These are phyloP conservation scores for Tetraodon nigroviridis DNA, from an alignment of 2,113 vertebrate species.

Conservation along the genomic window DNA sequence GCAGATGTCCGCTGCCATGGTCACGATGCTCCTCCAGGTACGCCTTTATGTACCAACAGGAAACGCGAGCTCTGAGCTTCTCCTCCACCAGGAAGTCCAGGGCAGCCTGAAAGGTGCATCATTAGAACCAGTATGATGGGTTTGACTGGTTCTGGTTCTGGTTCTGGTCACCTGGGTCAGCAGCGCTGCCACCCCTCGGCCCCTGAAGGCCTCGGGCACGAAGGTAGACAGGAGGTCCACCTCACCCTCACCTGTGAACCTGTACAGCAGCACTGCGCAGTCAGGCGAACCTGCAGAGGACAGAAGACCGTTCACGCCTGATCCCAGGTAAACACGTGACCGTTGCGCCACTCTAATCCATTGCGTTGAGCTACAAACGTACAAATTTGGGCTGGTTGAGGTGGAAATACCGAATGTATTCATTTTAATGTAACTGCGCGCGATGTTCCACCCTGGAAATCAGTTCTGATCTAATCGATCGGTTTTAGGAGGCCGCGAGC, in stretches of 20 bases:
- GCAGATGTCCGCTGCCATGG: conserved; percentile 37
- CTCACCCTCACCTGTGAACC: conserved; percentile 44
- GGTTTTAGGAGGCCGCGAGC: conserved; percentile 15
- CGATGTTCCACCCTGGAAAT: too few species aligned
- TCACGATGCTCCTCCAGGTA: conserved; percentile 58
- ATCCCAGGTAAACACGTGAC: neutral
- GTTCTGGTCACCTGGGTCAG: conserved; percentile 58
- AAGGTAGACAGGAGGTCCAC: conserved; percentile 68
- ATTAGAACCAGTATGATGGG: neutral
- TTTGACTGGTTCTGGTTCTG: neutral
- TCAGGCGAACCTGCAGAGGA: conserved; percentile 26
- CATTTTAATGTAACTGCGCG: too few species aligned
- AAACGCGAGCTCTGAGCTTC: conserved; percentile 63
- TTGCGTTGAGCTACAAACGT: too few species aligned
- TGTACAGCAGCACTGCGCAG: conserved; percentile 59
- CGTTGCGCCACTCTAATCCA: too few species aligned
- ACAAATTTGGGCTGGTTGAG: too few species aligned
- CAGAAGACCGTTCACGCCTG: neutral
- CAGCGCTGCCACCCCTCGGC: conserved; percentile 64
- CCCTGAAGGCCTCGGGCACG: conserved; percentile 62
- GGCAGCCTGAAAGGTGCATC: conserved; percentile 61
- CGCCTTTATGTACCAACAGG: conserved; percentile 73
- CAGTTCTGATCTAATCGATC: neutral
- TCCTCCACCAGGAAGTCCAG: conserved; percentile 72
- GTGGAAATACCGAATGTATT: too few species aligned